phyloP scores from a whole-genome alignment of 1,140 invertebrate genomes.

The Drosophila busckii region DNA sequence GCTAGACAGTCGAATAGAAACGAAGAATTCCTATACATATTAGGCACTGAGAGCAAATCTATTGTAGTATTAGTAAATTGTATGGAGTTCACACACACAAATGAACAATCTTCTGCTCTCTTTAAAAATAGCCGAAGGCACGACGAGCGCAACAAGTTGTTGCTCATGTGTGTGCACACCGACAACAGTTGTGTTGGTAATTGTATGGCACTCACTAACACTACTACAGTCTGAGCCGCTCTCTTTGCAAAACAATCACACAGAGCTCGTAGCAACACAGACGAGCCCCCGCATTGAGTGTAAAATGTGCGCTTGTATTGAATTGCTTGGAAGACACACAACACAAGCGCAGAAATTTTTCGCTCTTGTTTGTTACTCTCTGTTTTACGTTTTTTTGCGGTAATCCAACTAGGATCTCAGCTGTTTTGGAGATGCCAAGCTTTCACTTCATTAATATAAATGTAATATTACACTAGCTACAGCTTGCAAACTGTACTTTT shows the following conservation, averaged over 20 bases:
- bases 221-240: slow-evolving; percentile 12
- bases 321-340: slow-evolving; percentile 14
- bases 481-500: no score
- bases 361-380: slow-evolving; percentile 36
- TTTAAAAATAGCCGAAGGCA: background rate
- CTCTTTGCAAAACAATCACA: slow-evolving; percentile 17
- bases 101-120: slow-evolving; percentile 15
- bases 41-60: background rate
- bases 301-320: slow-evolving; percentile 11
- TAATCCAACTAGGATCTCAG: slow-evolving; percentile 37
- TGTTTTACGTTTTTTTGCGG: slow-evolving; percentile 40
- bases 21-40: no score
- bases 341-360: slow-evolving; percentile 13
- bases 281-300: no score
- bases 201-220: slow-evolving; percentile 17
- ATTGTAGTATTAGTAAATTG: slow-evolving; percentile 14
- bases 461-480: no score
- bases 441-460: no score
- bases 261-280: background rate
- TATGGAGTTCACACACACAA: slow-evolving; percentile 29
- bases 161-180: slow-evolving; percentile 8
- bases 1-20: no score
- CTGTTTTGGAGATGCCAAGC: no score
- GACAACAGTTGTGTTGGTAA: slow-evolving; percentile 12
- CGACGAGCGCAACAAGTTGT: slow-evolving; percentile 8